Percentiles rank a stretch among this genome's conserved stretches.
Conservation (phyloP, 2,113 vertebrate genomes). For the Sclerurus mexicanus region DNA sequence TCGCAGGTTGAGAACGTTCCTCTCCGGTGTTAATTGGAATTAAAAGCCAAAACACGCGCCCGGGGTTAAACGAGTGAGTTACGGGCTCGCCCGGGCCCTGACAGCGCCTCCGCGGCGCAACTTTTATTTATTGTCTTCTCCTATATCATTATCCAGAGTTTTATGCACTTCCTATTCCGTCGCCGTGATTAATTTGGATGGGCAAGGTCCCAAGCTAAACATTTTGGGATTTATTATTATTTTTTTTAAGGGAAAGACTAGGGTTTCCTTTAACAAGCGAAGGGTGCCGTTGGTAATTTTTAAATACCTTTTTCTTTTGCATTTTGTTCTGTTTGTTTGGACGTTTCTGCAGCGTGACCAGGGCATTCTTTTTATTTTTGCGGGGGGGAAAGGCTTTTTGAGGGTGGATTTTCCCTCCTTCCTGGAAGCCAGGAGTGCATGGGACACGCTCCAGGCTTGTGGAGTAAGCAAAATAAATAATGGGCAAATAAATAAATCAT, state of each 20-base stretch:
- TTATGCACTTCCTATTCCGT: conserved; percentile 77
- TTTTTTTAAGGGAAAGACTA: not conserved
- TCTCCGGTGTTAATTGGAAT: conserved; percentile 42
- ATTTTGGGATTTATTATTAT: conserved; percentile 34
- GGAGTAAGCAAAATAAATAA: not conserved
- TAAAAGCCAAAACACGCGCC: conserved; percentile 41
- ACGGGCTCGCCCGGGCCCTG: conserved; percentile 33
- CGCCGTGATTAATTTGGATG: conserved; percentile 76
- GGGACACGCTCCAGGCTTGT: not conserved
- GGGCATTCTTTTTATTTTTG: rapidly evolving
- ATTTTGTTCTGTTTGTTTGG: not conserved
- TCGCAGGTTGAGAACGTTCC: not conserved
- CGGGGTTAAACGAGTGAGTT: conserved; percentile 51
- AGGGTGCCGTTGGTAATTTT: not conserved
- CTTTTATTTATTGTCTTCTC: conserved; percentile 75
- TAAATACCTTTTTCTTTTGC: not conserved
- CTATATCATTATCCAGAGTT: conserved; percentile 73
- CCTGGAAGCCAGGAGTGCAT: not conserved
- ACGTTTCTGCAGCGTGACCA: not conserved
- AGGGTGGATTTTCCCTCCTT: not conserved
- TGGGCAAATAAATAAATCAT: not conserved
- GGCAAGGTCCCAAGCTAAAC: conserved; percentile 72
- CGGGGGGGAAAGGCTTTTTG: not conserved
- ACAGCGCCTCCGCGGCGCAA: conserved; percentile 45
- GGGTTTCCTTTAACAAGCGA: not conserved